Evolutionary conservation across 1,140 invertebrate species (phyloP).

Genomic region (Neodiprion virginianus): DNA sequence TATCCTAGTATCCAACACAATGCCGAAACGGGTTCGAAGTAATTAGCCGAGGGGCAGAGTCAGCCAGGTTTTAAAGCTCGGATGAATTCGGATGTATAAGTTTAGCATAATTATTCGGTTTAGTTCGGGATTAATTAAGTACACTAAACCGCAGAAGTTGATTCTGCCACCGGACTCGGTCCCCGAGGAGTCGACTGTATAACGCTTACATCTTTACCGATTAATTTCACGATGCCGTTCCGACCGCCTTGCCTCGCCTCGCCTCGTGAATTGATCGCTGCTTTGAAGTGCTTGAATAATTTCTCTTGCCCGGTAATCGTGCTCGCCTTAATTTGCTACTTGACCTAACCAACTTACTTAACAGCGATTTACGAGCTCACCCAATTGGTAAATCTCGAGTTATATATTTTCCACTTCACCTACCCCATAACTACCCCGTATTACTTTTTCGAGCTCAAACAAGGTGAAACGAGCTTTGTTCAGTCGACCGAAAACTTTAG

Average conservation of each 20-base stretch:
- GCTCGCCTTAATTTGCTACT: background rate
- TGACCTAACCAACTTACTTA: background rate
- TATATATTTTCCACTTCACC: background rate
- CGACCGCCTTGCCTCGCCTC: background rate
- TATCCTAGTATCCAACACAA: no score
- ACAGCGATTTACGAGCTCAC: background rate
- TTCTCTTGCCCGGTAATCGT: background rate
- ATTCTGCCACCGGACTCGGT: background rate
- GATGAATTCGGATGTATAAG: background rate
- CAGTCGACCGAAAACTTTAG: no score
- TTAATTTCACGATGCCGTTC: background rate
- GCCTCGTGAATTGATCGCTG: background rate
- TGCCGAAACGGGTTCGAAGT: no score
- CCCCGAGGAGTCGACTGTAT: background rate
- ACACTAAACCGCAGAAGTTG: background rate
- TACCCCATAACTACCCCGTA: no score
- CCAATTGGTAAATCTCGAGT: background rate
- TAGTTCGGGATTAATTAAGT: background rate
- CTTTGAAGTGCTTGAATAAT: slow-evolving; percentile 2
- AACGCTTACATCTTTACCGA: background rate
- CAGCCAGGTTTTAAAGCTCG: no score
- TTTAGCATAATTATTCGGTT: slow-evolving; percentile 4
- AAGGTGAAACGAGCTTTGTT: no score
- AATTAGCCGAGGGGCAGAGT: no score
- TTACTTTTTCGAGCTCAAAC: no score